These are phyloP conservation scores for Anseranas semipalmata DNA, from an alignment of 2,113 vertebrate genomes.

Conservation along the genomic window DNA sequence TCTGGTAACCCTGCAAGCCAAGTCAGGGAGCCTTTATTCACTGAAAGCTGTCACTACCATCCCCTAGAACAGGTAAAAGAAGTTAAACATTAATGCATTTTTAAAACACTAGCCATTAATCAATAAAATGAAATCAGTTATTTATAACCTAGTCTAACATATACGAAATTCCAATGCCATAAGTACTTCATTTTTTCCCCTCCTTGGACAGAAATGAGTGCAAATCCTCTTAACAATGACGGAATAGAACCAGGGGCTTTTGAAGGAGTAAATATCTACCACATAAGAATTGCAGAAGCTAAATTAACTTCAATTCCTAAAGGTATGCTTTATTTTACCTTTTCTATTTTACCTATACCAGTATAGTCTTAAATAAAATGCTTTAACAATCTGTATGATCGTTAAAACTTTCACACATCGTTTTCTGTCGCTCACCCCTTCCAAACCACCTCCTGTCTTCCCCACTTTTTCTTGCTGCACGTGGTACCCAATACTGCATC, in stretches of 20 bases:
- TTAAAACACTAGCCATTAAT: background rate
- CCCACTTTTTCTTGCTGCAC: background rate
- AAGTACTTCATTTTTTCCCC: background rate
- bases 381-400: background rate
- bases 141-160: background rate
- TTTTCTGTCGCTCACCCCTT: background rate
- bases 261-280: slow-evolving; percentile 89
- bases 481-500: accelerated
- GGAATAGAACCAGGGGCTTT: slow-evolving; percentile 94
- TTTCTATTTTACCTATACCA: background rate
- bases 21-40: background rate
- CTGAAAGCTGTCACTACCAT: background rate
- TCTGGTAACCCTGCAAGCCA: background rate
- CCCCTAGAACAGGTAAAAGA: background rate
- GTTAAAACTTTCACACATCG: background rate
- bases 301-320: slow-evolving; percentile 93
- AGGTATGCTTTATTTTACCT: slow-evolving; percentile 77
- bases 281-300: slow-evolving; percentile 92
- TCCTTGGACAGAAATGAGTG: slow-evolving; percentile 89
- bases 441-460: background rate
- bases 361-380: background rate
- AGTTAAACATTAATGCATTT: background rate
- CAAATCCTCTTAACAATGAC: slow-evolving; percentile 90
- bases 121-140: background rate
- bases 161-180: background rate